Evolutionary conservation across 2,113 vertebrate species (phyloP).

Genomic region (Strigops habroptila): DNA sequence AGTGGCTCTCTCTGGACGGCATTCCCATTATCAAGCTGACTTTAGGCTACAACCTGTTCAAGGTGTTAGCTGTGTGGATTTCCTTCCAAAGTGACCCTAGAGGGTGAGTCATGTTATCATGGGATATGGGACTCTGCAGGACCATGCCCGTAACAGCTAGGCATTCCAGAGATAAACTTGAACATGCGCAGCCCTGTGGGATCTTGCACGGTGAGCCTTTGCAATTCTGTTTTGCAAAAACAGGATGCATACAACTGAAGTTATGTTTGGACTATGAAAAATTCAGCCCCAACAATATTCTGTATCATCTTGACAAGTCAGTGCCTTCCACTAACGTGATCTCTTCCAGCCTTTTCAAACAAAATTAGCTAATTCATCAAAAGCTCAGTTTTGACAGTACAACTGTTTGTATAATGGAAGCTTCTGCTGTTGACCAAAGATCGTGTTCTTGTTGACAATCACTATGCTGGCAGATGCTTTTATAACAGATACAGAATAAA

Average conservation of each 20-base stretch:
- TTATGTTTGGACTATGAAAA: neutral
- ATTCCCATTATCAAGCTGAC: neutral
- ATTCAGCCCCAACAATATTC: neutral
- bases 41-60: neutral
- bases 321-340: neutral
- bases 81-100: neutral
- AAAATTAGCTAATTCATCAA: slow-evolving; percentile 6
- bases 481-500: slow-evolving; percentile 18
- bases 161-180: neutral
- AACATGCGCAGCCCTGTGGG: neutral
- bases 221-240: neutral
- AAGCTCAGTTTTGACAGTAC: neutral
- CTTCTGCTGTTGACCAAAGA: neutral
- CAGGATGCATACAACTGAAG: neutral
- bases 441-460: neutral
- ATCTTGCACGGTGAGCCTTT: neutral
- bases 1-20: neutral
- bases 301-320: neutral
- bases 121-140: neutral
- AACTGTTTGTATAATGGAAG: neutral
- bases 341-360: neutral
- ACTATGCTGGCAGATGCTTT: neutral
- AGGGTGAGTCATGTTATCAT: rapidly evolving
- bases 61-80: neutral
- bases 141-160: neutral